phyloP scores from a whole-genome alignment of 2,113 vertebrate species.

The Callorhinus ursinus region DNA sequence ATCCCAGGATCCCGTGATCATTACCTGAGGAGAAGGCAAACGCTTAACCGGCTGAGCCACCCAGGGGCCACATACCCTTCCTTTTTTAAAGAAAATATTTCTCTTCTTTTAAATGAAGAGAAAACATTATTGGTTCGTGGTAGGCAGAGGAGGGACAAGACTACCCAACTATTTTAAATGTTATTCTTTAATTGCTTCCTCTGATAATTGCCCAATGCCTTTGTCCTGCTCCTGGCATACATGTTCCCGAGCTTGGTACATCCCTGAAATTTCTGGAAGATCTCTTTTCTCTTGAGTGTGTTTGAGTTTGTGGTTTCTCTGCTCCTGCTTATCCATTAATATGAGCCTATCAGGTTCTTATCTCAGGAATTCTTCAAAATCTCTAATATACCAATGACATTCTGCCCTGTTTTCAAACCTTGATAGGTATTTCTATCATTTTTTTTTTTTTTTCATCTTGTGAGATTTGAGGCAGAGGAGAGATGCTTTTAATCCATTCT shows the following conservation, averaged over 20 bases:
- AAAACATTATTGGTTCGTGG: neutral
- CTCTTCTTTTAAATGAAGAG: neutral
- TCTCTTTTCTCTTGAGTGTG: neutral
- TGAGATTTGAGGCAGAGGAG: neutral
- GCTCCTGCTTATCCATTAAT: neutral
- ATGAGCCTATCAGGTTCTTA: neutral
- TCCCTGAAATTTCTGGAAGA: neutral
- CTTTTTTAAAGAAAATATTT: neutral
- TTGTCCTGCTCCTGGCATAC: neutral
- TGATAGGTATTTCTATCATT: neutral
- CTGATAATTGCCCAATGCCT: neutral
- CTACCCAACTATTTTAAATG: neutral
- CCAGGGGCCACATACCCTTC: too few species aligned
- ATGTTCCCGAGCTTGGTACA: neutral
- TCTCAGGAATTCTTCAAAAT: neutral
- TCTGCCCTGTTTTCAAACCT: neutral
- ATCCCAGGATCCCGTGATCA: too few species aligned
- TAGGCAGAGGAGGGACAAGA: neutral
- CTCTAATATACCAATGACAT: neutral
- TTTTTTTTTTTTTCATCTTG: neutral
- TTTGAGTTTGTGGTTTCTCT: neutral
- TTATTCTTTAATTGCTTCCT: constrained; percentile 17
- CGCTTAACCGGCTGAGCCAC: too few species aligned
- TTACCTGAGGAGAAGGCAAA: too few species aligned
- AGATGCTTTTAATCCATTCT: neutral